Percentiles rank a stretch among this genome's conserved stretches.
Conservation (phyloP, 2,797 vertebrate species). For the Phylloscopus collybita region DNA sequence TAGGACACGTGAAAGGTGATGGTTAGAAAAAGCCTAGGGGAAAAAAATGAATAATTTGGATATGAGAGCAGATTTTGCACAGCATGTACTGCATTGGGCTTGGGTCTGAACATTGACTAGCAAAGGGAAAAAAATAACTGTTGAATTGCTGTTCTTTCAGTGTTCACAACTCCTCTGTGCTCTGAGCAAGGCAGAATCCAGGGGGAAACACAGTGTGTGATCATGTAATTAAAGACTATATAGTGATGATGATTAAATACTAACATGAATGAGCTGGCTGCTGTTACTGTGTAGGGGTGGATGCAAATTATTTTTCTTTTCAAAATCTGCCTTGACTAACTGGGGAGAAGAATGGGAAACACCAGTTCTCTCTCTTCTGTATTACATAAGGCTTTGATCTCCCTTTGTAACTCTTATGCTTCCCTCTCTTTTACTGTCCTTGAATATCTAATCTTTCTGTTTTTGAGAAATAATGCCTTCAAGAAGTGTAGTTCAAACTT, state of each 20-base stretch:
- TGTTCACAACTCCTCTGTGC: not conserved
- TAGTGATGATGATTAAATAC: conserved; percentile 3
- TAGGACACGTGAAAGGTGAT: not conserved
- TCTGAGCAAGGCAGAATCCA: not conserved
- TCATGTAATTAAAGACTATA: conserved; percentile 32
- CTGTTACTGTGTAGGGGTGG: not conserved
- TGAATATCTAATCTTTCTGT: conserved; percentile 9
- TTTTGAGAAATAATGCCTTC: conserved; percentile 27
- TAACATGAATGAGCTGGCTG: not conserved
- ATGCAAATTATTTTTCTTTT: conserved; percentile 17
- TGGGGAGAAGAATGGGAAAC: not conserved
- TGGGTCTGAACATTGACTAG: not conserved
- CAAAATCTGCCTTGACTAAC: not conserved
- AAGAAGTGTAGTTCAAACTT: conserved; percentile 30
- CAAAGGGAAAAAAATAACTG: not conserved
- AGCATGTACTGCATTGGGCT: not conserved
- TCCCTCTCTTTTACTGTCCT: not conserved
- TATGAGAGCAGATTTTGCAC: not conserved
- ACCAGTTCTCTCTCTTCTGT: not conserved
- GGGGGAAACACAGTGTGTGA: not conserved
- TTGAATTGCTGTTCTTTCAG: not conserved
- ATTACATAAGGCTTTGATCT: conserved; percentile 26
- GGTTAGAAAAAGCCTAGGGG: not conserved
- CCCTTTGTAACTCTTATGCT: not conserved
- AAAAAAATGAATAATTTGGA: not conserved